Conservation (phyloP, 2,113 vertebrate species). For the Laticauda laticaudata region DNA sequence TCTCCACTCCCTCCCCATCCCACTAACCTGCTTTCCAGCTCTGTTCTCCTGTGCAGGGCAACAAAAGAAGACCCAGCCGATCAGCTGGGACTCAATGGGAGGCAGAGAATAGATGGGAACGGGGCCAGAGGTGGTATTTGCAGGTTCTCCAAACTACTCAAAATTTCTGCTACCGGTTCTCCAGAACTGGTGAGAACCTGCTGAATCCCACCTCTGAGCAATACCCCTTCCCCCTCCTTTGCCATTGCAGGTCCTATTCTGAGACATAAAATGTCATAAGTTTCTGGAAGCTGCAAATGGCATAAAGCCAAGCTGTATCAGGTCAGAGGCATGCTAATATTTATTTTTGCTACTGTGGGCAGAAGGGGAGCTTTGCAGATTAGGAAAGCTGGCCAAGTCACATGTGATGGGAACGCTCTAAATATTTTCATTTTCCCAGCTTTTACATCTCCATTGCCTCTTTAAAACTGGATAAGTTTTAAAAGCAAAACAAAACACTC, state of each 20-base stretch:
- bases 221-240: neutral
- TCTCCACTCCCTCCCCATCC: no score
- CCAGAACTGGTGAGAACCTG: no score
- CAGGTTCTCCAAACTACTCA: no score
- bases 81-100: no score
- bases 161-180: no score
- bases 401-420: neutral
- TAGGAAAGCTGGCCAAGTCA: neutral
- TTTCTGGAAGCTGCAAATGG: neutral
- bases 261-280: neutral
- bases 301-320: neutral
- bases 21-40: no score
- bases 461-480: no score
- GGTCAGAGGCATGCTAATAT: neutral
- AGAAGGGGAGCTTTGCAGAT: neutral
- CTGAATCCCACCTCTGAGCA: no score
- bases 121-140: no score
- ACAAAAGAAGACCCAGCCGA: no score
- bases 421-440: neutral
- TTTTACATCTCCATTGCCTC: neutral
- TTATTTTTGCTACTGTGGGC: neutral
- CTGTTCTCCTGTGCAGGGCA: no score
- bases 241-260: neutral
- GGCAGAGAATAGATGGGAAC: no score
- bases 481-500: neutral